phyloP scores from a whole-genome alignment of 2,113 vertebrate species.

The Raphicerus campestris region DNA sequence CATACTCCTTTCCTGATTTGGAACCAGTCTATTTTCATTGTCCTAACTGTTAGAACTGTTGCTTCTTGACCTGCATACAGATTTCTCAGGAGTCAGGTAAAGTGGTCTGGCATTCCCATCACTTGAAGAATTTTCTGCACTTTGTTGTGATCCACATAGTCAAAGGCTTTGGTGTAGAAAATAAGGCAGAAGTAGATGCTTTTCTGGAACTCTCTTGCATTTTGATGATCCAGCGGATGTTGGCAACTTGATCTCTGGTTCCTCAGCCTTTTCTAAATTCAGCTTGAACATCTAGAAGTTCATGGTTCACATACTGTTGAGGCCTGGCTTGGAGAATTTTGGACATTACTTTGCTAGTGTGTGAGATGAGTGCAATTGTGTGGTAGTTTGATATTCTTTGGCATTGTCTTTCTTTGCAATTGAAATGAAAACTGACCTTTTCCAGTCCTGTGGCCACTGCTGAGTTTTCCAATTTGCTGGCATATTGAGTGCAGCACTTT shows the following conservation, averaged over 20 bases:
- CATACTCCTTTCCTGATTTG: background rate
- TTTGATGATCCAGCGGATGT: background rate
- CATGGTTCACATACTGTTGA: background rate
- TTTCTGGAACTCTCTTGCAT: background rate
- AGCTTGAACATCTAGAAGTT: background rate
- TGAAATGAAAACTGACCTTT: background rate
- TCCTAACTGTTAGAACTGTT: background rate
- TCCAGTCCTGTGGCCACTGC: background rate
- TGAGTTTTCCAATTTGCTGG: background rate
- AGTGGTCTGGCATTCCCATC: background rate
- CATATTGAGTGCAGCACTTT: background rate
- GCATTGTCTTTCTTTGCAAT: background rate
- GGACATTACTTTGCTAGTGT: background rate
- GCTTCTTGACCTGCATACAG: background rate
- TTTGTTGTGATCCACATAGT: background rate
- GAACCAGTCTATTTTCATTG: background rate
- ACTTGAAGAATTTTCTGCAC: background rate
- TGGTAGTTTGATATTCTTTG: background rate
- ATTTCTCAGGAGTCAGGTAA: background rate
- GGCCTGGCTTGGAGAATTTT: background rate
- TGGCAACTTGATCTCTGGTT: background rate
- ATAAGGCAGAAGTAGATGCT: background rate
- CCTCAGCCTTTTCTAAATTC: background rate
- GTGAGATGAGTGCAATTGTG: background rate
- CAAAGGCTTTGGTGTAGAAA: background rate